phyloP scores from a whole-genome alignment of 2,113 vertebrate genomes.

The Tamias sibiricus region DNA sequence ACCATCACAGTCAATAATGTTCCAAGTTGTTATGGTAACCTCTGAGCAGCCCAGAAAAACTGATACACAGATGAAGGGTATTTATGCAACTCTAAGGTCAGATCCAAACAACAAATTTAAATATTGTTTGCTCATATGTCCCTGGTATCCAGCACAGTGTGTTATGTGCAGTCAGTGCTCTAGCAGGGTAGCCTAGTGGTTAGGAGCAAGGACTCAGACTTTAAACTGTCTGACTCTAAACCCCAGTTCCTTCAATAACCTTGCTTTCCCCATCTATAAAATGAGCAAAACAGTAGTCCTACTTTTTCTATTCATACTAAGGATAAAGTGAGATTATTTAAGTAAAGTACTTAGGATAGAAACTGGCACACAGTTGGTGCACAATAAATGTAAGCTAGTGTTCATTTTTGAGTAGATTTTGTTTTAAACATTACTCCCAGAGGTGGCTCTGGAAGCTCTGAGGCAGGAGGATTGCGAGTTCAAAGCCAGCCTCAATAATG shows the following conservation, averaged over 20 bases:
- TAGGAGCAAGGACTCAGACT: background rate
- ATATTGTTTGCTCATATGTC: background rate
- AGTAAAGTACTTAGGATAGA: background rate
- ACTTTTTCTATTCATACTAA: background rate
- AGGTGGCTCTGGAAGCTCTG: too few relatives aligned
- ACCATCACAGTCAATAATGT: background rate
- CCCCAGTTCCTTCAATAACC: background rate
- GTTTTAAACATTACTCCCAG: background rate
- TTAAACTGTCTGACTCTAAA: background rate
- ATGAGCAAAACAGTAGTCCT: background rate
- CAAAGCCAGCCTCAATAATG: too few relatives aligned
- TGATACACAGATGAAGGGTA: background rate
- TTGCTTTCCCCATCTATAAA: background rate
- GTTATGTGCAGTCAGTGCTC: background rate
- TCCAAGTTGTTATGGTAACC: slow-evolving; percentile 25
- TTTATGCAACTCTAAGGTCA: background rate
- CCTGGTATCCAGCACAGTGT: background rate
- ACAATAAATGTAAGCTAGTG: background rate
- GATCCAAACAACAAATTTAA: slow-evolving; percentile 20
- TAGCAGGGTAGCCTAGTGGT: background rate
- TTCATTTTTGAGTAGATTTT: background rate
- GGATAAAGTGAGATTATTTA: background rate
- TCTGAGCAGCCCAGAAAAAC: slow-evolving; percentile 26
- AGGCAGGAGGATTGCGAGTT: too few relatives aligned
- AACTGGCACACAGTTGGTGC: background rate